Percentiles rank a stretch among this genome's conserved stretches.
phyloP scores from a whole-genome alignment of 2,888 invertebrate species.

The Danaus chrysippus region DNA sequence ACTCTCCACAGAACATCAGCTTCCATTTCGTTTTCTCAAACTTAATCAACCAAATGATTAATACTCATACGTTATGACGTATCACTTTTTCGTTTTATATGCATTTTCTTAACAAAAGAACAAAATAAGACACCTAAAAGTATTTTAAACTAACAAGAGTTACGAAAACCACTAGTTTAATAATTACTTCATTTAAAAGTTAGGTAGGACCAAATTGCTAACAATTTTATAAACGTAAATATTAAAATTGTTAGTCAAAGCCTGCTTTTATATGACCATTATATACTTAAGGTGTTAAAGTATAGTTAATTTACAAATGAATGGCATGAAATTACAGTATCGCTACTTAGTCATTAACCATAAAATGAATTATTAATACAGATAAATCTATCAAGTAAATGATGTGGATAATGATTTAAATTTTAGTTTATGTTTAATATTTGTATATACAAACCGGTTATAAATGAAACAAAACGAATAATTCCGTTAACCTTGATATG shows the following conservation, averaged over 20 bases:
- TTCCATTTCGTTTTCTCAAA: slow-evolving; percentile 5
- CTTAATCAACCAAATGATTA: not conserved
- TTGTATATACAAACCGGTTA: slow-evolving; percentile 19
- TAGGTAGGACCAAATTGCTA: not conserved
- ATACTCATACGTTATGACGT: no score
- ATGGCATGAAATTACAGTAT: slow-evolving; percentile 16
- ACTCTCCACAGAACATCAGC: slow-evolving; percentile 24
- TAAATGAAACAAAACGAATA: slow-evolving; percentile 44
- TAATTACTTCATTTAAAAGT: not conserved
- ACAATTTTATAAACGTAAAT: not conserved
- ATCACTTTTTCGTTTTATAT: no score
- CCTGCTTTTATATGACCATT: slow-evolving; percentile 10
- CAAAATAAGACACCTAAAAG: not conserved
- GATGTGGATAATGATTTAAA: not conserved
- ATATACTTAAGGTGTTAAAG: slow-evolving; percentile 17
- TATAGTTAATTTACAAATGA: slow-evolving; percentile 16
- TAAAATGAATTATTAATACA: no score
- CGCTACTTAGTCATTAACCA: slow-evolving; percentile 2
- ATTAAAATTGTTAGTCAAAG: slow-evolving; percentile 14
- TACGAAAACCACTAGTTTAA: not conserved
- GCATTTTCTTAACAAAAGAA: not conserved
- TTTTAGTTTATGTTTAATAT: slow-evolving; percentile 14
- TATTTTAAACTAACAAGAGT: not conserved
- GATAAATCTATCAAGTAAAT: no score
- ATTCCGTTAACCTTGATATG: slow-evolving; percentile 44